These are phyloP conservation scores for Dryocosmus kuriphilus DNA, from an alignment of 2,888 invertebrate species.

Conservation along the genomic window DNA sequence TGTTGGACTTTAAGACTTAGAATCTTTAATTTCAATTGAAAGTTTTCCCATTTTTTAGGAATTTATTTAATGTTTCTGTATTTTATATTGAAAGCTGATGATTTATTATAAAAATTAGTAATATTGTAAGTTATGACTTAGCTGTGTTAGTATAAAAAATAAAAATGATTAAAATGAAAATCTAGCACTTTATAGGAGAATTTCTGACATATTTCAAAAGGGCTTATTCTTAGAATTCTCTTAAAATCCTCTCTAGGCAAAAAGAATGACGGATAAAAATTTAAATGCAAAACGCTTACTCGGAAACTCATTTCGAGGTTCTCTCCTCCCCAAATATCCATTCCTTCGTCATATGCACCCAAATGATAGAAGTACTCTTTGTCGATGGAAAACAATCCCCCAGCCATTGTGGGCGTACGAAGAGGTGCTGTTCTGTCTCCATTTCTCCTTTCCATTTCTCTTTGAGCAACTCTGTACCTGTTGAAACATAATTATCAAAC, in stretches of 20 bases:
- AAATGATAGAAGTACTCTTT: constrained; percentile 98
- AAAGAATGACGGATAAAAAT: not conserved
- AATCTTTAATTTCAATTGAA: too few species aligned
- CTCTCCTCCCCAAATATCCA: constrained; percentile 99
- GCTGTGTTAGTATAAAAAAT: not conserved
- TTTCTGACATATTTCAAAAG: not conserved
- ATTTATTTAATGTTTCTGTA: too few species aligned
- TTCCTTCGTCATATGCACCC: constrained; percentile 98
- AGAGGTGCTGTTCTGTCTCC: constrained; percentile 95
- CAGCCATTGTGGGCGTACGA: constrained; percentile 98
- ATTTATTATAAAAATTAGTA: too few species aligned
- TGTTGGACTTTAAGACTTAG: too few species aligned
- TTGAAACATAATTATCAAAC: constrained; percentile 35
- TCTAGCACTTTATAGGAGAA: not conserved
- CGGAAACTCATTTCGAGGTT: constrained; percentile 97
- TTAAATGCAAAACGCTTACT: constrained; percentile 80
- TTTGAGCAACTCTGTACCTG: constrained; percentile 98
- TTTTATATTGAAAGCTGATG: too few species aligned
- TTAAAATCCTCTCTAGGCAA: not conserved
- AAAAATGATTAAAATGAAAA: not conserved
- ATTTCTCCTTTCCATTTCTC: constrained; percentile 96
- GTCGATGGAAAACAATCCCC: constrained; percentile 96
- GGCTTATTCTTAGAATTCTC: not conserved
- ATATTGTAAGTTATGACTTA: not conserved
- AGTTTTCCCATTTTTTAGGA: too few species aligned